Conservation (phyloP, 2,888 invertebrate species). For the Phlogophora meticulosa region DNA sequence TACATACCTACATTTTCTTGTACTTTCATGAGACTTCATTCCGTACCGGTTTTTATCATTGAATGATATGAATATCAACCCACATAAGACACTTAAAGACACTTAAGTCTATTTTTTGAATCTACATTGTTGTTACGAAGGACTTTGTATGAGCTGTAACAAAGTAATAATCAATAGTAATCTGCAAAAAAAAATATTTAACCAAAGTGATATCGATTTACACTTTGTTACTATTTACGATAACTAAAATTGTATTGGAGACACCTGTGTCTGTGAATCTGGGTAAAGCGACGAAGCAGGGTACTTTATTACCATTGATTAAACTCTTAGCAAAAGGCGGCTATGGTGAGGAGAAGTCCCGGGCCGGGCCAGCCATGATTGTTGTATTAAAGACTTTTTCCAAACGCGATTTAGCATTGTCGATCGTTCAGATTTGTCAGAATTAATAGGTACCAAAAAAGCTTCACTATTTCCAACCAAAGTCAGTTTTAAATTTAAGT, state of each 20-base stretch:
- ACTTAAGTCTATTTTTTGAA: not conserved
- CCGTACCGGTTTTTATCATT: conserved; percentile 30
- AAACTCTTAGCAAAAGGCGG: no score
- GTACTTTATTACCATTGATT: not conserved
- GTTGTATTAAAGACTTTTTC: not conserved
- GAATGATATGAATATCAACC: conserved; percentile 1
- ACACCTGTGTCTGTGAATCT: conserved; percentile 34
- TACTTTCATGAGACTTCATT: conserved; percentile 26
- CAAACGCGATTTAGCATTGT: not conserved
- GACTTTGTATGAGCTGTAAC: not conserved
- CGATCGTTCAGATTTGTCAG: not conserved
- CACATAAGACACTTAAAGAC: not conserved
- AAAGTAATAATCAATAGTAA: no score
- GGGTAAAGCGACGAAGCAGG: not conserved
- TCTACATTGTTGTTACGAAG: not conserved
- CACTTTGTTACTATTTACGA: conserved; percentile 25
- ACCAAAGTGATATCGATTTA: conserved; percentile 3
- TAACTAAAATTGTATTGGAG: conserved; percentile 5
- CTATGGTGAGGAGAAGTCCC: not conserved
- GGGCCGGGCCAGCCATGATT: not conserved
- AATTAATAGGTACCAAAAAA: not conserved
- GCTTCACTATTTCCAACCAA: no score
- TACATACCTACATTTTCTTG: conserved; percentile 21
- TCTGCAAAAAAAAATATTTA: no score
- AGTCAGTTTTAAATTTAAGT: no score